Evolutionary conservation across 1,140 invertebrate genomes (phyloP).

Genomic region (Trialeurodes vaporariorum): DNA sequence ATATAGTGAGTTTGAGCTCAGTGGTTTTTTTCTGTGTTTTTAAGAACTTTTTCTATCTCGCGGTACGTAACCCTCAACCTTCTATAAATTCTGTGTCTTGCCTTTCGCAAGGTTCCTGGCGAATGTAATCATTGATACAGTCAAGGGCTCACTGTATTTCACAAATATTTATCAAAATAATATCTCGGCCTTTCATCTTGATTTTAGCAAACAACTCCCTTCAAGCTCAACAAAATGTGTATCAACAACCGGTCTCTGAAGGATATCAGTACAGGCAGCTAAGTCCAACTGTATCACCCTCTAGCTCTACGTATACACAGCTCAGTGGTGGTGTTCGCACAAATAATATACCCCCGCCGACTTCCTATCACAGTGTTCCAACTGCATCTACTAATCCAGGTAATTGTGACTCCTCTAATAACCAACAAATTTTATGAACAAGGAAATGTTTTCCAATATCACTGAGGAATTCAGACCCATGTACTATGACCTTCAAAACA

Average conservation of each 20-base stretch:
- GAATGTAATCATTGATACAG: constrained; percentile 1
- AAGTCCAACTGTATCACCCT: constrained; percentile 65
- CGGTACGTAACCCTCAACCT: not conserved
- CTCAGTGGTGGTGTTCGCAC: constrained; percentile 50
- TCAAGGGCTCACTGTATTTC: not conserved
- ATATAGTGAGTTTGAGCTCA: too few species aligned
- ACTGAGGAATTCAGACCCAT: too few species aligned
- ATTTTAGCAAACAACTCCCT: not conserved
- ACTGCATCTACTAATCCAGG: constrained; percentile 33
- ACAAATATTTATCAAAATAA: not conserved
- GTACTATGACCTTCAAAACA: too few species aligned
- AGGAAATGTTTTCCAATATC: too few species aligned
- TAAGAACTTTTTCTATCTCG: too few species aligned
- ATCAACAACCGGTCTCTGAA: constrained; percentile 35
- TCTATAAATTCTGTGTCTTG: not conserved
- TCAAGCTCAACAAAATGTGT: not conserved
- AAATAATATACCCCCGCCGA: constrained; percentile 30
- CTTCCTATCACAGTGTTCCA: constrained; percentile 41
- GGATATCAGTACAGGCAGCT: constrained; percentile 65
- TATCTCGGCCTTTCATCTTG: not conserved
- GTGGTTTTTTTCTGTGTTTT: too few species aligned
- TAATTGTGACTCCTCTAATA: too few species aligned
- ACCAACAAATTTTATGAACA: too few species aligned
- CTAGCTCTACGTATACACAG: constrained; percentile 75
- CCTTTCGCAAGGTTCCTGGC: not conserved